Evolutionary conservation across 2,888 invertebrate genomes (phyloP).

Genomic region (Tyria jacobaeae): DNA sequence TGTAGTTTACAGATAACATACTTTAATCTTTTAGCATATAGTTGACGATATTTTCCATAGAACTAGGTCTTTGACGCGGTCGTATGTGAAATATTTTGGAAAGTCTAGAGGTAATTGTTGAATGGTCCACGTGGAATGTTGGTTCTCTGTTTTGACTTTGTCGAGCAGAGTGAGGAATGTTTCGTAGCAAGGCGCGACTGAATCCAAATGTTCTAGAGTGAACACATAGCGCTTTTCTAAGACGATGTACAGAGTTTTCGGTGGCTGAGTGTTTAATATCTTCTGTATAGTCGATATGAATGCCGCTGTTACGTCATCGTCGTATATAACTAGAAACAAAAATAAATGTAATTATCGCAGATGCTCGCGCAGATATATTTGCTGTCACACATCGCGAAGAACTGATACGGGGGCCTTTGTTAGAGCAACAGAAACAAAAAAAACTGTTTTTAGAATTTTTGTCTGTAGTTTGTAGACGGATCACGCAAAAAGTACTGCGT

Average conservation of each 20-base stretch:
- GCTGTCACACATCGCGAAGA: too few relatives aligned
- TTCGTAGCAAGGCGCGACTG: conserved; percentile 95
- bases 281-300: conserved; percentile 91
- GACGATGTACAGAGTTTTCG: conserved; percentile 90
- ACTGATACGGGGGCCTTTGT: too few relatives aligned
- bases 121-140: conserved; percentile 83
- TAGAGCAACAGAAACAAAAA: too few relatives aligned
- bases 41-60: conserved; percentile 89
- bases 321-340: conserved; percentile 91
- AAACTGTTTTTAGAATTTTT: too few relatives aligned
- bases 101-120: conserved; percentile 90
- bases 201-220: conserved; percentile 92
- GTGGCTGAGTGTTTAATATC: conserved; percentile 86
- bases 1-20: conserved; percentile 37
- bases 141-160: conserved; percentile 77
- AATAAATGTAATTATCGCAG: too few relatives aligned
- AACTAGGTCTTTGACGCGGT: conserved; percentile 91
- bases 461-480: too few relatives aligned
- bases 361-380: too few relatives aligned
- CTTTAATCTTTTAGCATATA: conserved; percentile 41
- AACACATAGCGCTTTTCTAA: conserved; percentile 96
- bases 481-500: too few relatives aligned
- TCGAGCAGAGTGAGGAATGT: conserved; percentile 90
- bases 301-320: conserved; percentile 92
- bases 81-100: conserved; percentile 93